Base-by-base conservation (phyloP, 1,140 invertebrate species). In the Drosophila ambigua region DNA sequence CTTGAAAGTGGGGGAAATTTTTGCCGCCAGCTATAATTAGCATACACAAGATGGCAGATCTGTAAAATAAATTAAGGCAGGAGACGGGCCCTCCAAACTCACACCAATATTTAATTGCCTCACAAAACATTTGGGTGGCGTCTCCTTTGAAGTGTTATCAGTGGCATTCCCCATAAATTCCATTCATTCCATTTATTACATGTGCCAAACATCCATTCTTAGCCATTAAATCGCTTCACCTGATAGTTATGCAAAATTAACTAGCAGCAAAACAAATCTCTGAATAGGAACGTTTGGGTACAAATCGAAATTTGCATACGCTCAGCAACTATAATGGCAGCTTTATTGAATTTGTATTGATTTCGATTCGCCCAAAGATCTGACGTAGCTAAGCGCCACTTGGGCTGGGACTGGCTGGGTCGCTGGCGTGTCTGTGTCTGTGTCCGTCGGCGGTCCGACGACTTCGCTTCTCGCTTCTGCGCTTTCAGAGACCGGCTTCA, bases 1-100 rank as follows among this genome's bases (percentile, higher is more conserved):
- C 73, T 85, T 87, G 82, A 81, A 44, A 78, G 48, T 53, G 59
- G 82, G 82, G 69, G 72, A 75, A 75, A 75, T 82, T 85, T 84
- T 68, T 62, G 0, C 7, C 51, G 39, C 45, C 16, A 67, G 13
- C 15, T 6, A 2, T 0, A 4, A 15, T 23, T 15, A 5, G 15
- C 11, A 13, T 5, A 49, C 9, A 7, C 2, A n/a, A 13, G 5
- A 35, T 35, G 31, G 4, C 11, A 39, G 4, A 39, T 13, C 35
- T 39, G 35, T 39, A 39, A 39, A 13, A 6, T 9, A 9, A 9
- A 35, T 35, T 35, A 11, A 35, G 3, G 4, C 8, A 1, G 35
- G 11, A 39, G 35, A 39, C 35, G 35, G 9, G 3, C 4, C n/a
- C n/a, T 50, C 0, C 6, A n/a, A 15, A 28, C 3, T 15, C 13